Conservation (phyloP, 2,113 vertebrate species). For the Morone chrysops region DNA sequence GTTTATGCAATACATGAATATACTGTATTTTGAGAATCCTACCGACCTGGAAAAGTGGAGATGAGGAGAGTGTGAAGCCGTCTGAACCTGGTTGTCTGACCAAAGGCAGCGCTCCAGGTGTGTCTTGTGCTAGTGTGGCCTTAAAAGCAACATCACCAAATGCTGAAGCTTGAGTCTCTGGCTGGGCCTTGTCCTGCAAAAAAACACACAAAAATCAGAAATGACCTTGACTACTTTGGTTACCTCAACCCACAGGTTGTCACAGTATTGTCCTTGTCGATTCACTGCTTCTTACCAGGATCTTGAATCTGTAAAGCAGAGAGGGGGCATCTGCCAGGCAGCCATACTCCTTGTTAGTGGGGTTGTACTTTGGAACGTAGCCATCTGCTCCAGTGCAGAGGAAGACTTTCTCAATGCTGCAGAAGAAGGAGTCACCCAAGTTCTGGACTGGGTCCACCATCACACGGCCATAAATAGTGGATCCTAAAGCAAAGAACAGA, state of each 20-base stretch:
- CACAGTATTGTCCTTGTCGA: background rate
- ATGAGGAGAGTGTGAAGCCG: conserved; percentile 81
- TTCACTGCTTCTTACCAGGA: conserved; percentile 75
- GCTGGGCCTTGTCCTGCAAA: conserved; percentile 85
- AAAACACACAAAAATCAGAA: conserved; percentile 25
- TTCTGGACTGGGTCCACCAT: conserved; percentile 89
- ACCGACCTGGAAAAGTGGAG: conserved; percentile 83
- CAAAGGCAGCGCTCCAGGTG: conserved; percentile 74
- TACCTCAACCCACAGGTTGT: background rate
- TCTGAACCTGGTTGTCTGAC: conserved; percentile 81
- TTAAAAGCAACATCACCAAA: conserved; percentile 82
- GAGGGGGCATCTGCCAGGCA: conserved; percentile 85
- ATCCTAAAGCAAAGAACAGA: conserved; percentile 66
- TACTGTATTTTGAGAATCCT: background rate
- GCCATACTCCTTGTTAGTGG: conserved; percentile 81
- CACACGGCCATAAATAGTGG: conserved; percentile 80
- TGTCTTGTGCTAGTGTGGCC: conserved; percentile 80
- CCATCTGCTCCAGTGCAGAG: conserved; percentile 86
- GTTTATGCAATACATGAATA: background rate
- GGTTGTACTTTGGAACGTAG: conserved; percentile 87
- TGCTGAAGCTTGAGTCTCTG: conserved; percentile 81
- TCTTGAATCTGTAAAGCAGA: conserved; percentile 86
- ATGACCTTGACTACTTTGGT: background rate
- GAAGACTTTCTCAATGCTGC: conserved; percentile 87
- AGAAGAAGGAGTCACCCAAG: conserved; percentile 86